These are phyloP conservation scores for Telenomus remus DNA, from an alignment of 1,140 invertebrate species.

Conservation along the genomic window DNA sequence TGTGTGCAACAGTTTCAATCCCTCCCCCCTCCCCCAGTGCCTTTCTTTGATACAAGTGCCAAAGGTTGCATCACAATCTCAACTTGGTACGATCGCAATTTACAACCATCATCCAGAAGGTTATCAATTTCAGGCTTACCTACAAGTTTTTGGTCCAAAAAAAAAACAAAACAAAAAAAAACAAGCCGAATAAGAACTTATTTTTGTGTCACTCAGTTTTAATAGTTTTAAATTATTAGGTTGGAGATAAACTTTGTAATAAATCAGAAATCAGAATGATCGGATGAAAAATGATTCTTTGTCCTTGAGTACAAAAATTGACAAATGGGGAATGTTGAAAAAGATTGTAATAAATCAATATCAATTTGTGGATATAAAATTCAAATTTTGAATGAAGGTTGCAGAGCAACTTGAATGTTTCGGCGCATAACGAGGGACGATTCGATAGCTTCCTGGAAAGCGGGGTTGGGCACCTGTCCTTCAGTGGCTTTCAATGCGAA, in stretches of 20 bases:
- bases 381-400: background rate
- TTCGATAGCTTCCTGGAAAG: constrained; percentile 71
- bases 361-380: background rate
- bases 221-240: no score
- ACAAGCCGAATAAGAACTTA: no score
- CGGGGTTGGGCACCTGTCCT: constrained; percentile 73
- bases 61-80: constrained; percentile 51
- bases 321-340: no score
- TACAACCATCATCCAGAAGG: constrained; percentile 27
- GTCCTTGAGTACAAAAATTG: no score
- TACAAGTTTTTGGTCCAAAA: background rate
- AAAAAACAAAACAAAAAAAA: no score
- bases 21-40: constrained; percentile 18
- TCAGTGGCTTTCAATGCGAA: constrained; percentile 63
- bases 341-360: no score
- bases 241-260: no score
- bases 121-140: constrained; percentile 6
- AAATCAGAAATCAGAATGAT: no score
- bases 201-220: no score
- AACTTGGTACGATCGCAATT: constrained; percentile 25
- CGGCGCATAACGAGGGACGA: constrained; percentile 62
- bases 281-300: no score
- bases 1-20: constrained; percentile 30
- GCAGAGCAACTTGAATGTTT: constrained; percentile 55
- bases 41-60: constrained; percentile 29